Percentiles rank a stretch among this genome's conserved stretches.
phyloP scores from a whole-genome alignment of 2,113 vertebrate genomes.

The Cynoglossus semilaevis region DNA sequence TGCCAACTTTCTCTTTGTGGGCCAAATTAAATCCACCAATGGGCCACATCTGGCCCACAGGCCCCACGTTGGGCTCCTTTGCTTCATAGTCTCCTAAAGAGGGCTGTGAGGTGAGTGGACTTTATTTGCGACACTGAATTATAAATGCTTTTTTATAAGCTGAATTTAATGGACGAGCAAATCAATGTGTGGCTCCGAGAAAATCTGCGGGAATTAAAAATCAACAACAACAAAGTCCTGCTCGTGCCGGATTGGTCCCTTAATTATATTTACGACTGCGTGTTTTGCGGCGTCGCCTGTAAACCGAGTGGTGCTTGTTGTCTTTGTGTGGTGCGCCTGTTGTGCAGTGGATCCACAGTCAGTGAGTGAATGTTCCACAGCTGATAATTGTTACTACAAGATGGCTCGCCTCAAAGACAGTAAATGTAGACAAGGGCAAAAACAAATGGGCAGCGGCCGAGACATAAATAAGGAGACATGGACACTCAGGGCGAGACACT shows the following conservation, averaged over 20 bases:
- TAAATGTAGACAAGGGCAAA: slow-evolving; percentile 38
- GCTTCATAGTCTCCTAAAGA: too few relatives aligned
- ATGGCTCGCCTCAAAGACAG: slow-evolving; percentile 45
- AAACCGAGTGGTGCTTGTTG: slow-evolving; percentile 11
- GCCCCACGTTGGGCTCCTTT: too few relatives aligned
- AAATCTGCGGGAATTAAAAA: background rate
- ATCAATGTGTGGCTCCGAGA: background rate
- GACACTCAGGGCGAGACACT: slow-evolving; percentile 49
- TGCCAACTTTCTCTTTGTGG: too few relatives aligned
- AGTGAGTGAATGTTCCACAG: slow-evolving; percentile 17
- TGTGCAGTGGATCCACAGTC: slow-evolving; percentile 8
- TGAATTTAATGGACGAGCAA: background rate
- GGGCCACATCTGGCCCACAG: too few relatives aligned
- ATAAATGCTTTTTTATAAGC: background rate
- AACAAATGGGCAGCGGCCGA: slow-evolving; percentile 42
- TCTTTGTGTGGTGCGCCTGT: background rate
- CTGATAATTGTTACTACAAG: slow-evolving; percentile 48
- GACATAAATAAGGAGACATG: slow-evolving; percentile 54
- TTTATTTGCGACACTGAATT: too few relatives aligned
- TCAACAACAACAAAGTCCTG: background rate
- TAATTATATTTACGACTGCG: slow-evolving; percentile 1
- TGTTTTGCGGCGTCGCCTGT: background rate
- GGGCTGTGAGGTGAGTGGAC: too few relatives aligned
- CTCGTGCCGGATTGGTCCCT: background rate
- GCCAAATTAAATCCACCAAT: too few relatives aligned